phyloP scores from a whole-genome alignment of 2,113 vertebrate species.

The Cercopithecus mona region DNA sequence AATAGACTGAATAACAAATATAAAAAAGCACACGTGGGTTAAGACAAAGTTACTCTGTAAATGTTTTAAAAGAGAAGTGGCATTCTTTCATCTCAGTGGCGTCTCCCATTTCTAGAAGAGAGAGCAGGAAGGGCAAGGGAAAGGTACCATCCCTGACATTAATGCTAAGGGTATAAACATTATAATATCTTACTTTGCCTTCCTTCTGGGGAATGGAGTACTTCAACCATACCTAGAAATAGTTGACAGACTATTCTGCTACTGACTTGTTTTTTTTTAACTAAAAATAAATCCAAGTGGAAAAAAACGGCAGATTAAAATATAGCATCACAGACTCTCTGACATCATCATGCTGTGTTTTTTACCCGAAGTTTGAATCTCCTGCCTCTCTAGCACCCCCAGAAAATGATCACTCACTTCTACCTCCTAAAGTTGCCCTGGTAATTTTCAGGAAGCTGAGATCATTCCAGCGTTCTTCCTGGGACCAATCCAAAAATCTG shows the following conservation, averaged over 20 bases:
- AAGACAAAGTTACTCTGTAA: not conserved
- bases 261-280: not conserved
- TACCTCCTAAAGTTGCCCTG: not conserved
- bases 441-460: not conserved
- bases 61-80: not conserved
- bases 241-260: not conserved
- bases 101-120: not conserved
- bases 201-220: not conserved
- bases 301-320: not conserved
- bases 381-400: not conserved
- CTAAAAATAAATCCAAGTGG: not conserved
- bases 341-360: not conserved
- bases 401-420: not conserved
- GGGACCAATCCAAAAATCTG: not conserved
- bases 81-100: not conserved
- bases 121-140: not conserved
- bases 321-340: not conserved
- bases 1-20: not conserved
- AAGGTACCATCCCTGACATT: no score
- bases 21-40: not conserved
- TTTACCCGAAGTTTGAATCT: not conserved
- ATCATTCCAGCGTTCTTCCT: not conserved
- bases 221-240: not conserved
- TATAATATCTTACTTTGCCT: rapidly evolving
- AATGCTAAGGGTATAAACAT: not conserved